Base-by-base conservation (phyloP, 2,888 invertebrate species). In the Sialis fuliginosa region DNA sequence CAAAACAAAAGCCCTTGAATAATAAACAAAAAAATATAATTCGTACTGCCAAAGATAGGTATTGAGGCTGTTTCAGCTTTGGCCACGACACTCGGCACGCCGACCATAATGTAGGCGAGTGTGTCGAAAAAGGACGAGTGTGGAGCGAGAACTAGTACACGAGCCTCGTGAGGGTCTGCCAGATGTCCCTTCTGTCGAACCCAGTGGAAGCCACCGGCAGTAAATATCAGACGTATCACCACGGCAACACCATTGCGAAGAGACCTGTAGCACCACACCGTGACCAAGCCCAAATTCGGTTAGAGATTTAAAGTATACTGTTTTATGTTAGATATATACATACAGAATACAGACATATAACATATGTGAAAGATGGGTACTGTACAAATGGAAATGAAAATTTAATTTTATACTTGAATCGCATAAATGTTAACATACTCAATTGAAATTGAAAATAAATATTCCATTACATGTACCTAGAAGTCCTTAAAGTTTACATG, bases 61-160 rank as follows among this genome's bases (percentile, higher is more conserved):
- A 90, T 76, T 51, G 75, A 69, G 46, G 81, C 79, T 31, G 87
- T 82, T 61, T 88, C 89, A 13, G 80, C 82, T 63, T 90, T 91
- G 51, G 91, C 90, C 54, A 93, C 91, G 60, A 91, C 83, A 57
- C 87, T 84, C 31, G 89, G 87, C 44, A 86, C 85, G n/a, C 81
- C 82, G 54, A 87, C 74, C 59, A 77, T 75, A 49, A 88, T 79
- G 57, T 89, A 83, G 55, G 85, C 77, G 52, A 92, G 74, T 50
- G 87, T 82, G 67, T 95, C 95, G 67, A 88, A 82, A 75, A 84
- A 91, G 49, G 85, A 81, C 37, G 92, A 91, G 64, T 95, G 95
- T 4, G 93, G 93, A 5, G 90, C 92, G 51, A 88, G 75, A 48
- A 82, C 82, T 52, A 92, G 68, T 53, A 93, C 79, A 2, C 91